phyloP scores from a whole-genome alignment of 2,113 vertebrate species.

The Setophaga petechia region DNA sequence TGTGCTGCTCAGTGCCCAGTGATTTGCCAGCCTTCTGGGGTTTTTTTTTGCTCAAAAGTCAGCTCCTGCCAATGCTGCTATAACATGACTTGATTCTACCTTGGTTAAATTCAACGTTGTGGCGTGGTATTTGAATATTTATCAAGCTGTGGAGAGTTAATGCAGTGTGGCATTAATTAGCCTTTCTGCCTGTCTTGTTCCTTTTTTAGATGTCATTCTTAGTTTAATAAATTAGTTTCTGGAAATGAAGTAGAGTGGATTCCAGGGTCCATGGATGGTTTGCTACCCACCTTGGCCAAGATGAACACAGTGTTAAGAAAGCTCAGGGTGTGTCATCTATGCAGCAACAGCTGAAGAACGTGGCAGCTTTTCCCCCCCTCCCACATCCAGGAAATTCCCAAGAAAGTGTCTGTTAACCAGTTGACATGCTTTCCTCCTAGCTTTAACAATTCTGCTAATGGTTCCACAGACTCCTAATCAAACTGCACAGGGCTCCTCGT shows the following conservation, averaged over 20 bases:
- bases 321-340: not conserved
- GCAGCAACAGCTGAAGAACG: not conserved
- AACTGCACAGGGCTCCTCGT: not conserved
- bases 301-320: not conserved
- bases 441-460: not conserved
- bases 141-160: slow-evolving; percentile 69
- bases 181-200: slow-evolving; percentile 68
- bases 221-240: slow-evolving; percentile 69
- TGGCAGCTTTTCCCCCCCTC: not conserved
- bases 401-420: not conserved
- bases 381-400: not conserved
- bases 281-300: not conserved
- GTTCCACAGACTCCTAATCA: not conserved
- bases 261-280: slow-evolving; percentile 34
- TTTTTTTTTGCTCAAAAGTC: not conserved
- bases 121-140: slow-evolving; percentile 66
- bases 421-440: not conserved
- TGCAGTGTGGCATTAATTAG: slow-evolving; percentile 73
- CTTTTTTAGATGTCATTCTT: slow-evolving; percentile 71
- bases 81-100: not conserved
- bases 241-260: slow-evolving; percentile 47
- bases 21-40: not conserved
- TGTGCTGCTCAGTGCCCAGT: not conserved
- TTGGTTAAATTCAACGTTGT: slow-evolving; percentile 36
- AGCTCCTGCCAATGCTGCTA: slow-evolving; percentile 2